Base-by-base conservation (phyloP, 2,888 invertebrate species). In the Cheilosia grossa region DNA sequence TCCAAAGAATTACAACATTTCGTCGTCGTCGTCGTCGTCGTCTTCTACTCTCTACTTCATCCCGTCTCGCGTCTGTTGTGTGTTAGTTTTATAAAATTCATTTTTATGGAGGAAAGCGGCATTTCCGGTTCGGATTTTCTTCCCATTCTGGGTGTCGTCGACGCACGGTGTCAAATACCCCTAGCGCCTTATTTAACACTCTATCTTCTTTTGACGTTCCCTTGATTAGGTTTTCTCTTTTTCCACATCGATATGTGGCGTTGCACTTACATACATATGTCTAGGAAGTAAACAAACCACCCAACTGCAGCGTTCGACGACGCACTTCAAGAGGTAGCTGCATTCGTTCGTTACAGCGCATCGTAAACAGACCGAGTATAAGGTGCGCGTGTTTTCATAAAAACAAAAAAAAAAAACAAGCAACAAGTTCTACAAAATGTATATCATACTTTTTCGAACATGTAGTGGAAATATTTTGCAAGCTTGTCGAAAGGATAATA, bases 91-190 rank as follows among this genome's bases (percentile, higher is more conserved):
- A 9, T 30, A 47, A 19, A 59, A 49, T 59, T 51, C 59, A 15
- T 69, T 56, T 56, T 61, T 54, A 17, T 59, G 27, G 64, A 58
- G 67, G 33, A 83, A 74, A 80, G 79, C 56, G 69, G 64, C 83
- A 64, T 83, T 83, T 83, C 83, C 83, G 83, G 79, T 83, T 83
- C 27, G 58, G 69, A 74, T 83, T 80, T 77, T 83, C 59, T 80
- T 69, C 51, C 74, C 53, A 80, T 70, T 69, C 37, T 63, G 64
- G 47, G 44, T 73, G 63, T 79, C 53, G 72, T 74, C 59, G 54
- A 63, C 67, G 47, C 15, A 49, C 49, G 64, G 42, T 70, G 75
- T 70, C 58, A 70, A 61, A 81, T 66, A 73, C 58, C 79, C 64
- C 61, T 49, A 59, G 69, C 63, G 77, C 77, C 67, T 69, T 78